Conservation (phyloP, 2,888 invertebrate genomes). For the Drosophila testacea region DNA sequence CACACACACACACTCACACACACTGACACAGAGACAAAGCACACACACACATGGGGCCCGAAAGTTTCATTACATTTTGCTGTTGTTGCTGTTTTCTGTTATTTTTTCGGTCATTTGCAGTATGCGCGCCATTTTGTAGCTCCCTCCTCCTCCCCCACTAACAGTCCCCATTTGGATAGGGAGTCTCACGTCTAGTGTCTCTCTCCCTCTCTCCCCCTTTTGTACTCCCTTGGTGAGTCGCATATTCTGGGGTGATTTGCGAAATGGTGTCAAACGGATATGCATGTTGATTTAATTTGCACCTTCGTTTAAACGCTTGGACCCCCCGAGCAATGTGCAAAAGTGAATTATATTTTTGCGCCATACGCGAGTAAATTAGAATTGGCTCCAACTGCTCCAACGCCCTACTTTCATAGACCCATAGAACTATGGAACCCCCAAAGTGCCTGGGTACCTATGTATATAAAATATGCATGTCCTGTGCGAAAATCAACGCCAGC, state of each 20-base stretch:
- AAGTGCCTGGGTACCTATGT: constrained; percentile 2
- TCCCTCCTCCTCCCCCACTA: not conserved
- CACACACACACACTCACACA: constrained; percentile 31
- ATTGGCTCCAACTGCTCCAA: constrained; percentile 57
- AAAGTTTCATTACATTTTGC: constrained; percentile 66
- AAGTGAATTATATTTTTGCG: constrained; percentile 70
- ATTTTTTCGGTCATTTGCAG: constrained; percentile 77
- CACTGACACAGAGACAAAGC: constrained; percentile 22
- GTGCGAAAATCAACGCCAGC: constrained; percentile 77
- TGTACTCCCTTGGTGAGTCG: constrained; percentile 25
- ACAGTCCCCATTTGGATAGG: not conserved
- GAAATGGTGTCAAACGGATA: constrained; percentile 82
- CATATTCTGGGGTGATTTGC: constrained; percentile 48
- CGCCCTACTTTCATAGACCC: constrained; percentile 53
- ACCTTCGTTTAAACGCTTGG: constrained; percentile 76
- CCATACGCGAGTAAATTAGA: constrained; percentile 73
- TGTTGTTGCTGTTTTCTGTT: constrained; percentile 46
- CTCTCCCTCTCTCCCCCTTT: constrained; percentile 10
- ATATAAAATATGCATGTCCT: constrained; percentile 69
- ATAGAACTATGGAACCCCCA: constrained; percentile 1
- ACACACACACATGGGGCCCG: constrained; percentile 27
- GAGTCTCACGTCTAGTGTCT: not conserved
- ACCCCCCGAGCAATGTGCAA: constrained; percentile 32
- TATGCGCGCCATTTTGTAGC: constrained; percentile 65
- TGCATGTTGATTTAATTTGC: constrained; percentile 82